Evolutionary conservation across 1,140 invertebrate genomes (phyloP), one percentile per base, ranked within the genome.

Genomic region (Eupristina koningsbergeri): DNA sequence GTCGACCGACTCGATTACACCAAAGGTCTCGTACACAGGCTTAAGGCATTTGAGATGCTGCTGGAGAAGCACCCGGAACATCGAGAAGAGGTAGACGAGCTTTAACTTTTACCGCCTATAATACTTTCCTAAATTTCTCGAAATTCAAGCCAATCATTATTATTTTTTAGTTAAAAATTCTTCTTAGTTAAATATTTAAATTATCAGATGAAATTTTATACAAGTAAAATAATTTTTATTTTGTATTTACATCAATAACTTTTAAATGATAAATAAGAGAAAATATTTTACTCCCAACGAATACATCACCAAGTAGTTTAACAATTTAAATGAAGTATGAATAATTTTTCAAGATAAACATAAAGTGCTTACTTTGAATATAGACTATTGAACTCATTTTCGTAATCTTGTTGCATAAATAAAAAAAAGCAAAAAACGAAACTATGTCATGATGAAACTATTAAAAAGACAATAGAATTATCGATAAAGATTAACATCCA

Each of bases 1-100:
- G 97, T 98, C 19, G 97, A 98, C 90, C 94, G 97, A 81, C 93
- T 98, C 71, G 97, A 98, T 91, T 98, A 98, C 88, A 98, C 97
- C 5, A 98, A 98, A 93, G 97, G 97, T 8, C 92, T 98, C 75
- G 96, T 97, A 3, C 95, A 98, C 87, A 94, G 97, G 84, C 91
- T 98, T 8, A 95, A 95, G 91, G 96, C 97, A 0, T 98, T 97
- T 86, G 97, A 98, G 90, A 94, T 95, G 84, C 92, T 98, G 50
- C 90, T 98, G 31, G 95, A 97, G 84, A 97, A 96, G 86, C 95
- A 98, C 91, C 97, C 97, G 0, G 96, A 98, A 89, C 96, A 97
- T 89, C 95, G 95, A 80, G 97, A 96, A 89, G 95, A 97, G 89
- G 96, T 97, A 6, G 64, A 45, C 45, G 7, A 11, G 0, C 0